Evolutionary conservation across 2,888 invertebrate species (phyloP).

Genomic region (Drosophila emarginata): DNA sequence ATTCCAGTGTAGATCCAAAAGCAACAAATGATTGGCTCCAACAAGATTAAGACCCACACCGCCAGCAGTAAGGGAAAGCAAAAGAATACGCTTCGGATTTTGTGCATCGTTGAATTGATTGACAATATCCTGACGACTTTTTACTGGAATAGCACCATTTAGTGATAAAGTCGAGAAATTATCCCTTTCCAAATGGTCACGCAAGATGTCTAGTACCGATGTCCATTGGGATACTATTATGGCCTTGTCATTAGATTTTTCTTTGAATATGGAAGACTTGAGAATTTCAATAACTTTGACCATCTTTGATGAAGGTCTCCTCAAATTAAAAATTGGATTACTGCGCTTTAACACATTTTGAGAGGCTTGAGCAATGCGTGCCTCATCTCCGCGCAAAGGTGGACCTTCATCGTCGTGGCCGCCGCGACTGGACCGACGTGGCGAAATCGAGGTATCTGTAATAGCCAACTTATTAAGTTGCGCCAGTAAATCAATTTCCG

Average conservation of each 20-base stretch:
- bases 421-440: slow-evolving; percentile 14
- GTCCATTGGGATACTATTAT: slow-evolving; percentile 98
- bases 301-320: slow-evolving; percentile 86
- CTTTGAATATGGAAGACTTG: slow-evolving; percentile 83
- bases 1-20: slow-evolving; percentile 98
- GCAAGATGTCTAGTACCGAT: slow-evolving; percentile 89
- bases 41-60: slow-evolving; percentile 97
- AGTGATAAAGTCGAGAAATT: slow-evolving; percentile 86
- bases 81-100: slow-evolving; percentile 86
- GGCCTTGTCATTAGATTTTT: slow-evolving; percentile 86
- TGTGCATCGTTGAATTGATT: slow-evolving; percentile 87
- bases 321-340: slow-evolving; percentile 88
- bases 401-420: background rate
- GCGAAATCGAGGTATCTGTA: slow-evolving; percentile 65
- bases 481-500: slow-evolving; percentile 85
- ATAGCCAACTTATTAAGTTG: slow-evolving; percentile 86
- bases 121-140: slow-evolving; percentile 88
- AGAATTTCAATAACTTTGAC: slow-evolving; percentile 85
- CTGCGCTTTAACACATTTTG: slow-evolving; percentile 86
- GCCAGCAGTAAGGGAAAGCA: slow-evolving; percentile 95
- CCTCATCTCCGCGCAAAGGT: slow-evolving; percentile 68
- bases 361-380: slow-evolving; percentile 84
- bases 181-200: slow-evolving; percentile 84
- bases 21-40: slow-evolving; percentile 94
- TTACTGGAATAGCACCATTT: slow-evolving; percentile 89